phyloP scores from a whole-genome alignment of 2,113 vertebrate species.

The Ageneiosus marmoratus region DNA sequence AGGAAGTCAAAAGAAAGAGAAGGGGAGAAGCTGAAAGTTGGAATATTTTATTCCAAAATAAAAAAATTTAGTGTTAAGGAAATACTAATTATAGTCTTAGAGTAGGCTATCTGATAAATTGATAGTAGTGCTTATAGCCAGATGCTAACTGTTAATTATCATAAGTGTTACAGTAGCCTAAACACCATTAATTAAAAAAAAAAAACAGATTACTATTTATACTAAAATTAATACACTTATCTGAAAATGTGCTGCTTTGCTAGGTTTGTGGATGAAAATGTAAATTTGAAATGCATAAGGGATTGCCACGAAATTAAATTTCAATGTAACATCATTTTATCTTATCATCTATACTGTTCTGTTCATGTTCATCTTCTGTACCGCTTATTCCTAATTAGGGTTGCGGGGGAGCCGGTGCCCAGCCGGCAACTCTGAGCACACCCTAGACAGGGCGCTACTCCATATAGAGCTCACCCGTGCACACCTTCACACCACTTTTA shows the following conservation, averaged over 20 bases:
- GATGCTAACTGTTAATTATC: background rate
- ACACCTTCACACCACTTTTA: too few relatives aligned
- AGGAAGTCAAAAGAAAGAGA: background rate
- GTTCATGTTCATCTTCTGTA: too few relatives aligned
- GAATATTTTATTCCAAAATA: background rate
- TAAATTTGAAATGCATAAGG: background rate
- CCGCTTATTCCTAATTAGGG: too few relatives aligned
- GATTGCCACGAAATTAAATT: background rate
- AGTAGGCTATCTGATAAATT: background rate
- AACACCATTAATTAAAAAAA: background rate
- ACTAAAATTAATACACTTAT: background rate
- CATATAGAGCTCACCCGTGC: too few relatives aligned
- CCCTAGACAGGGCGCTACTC: too few relatives aligned
- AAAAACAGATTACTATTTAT: background rate
- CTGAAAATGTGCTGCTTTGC: background rate
- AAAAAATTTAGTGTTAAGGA: too few relatives aligned
- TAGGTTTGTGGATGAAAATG: background rate
- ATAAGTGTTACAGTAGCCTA: background rate
- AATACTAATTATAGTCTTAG: background rate
- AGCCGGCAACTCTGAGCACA: too few relatives aligned
- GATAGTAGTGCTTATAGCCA: too few relatives aligned
- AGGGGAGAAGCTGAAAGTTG: background rate
- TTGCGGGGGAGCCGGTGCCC: too few relatives aligned
- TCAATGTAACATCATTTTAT: too few relatives aligned
- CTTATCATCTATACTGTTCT: too few relatives aligned